Conservation (phyloP, 2,888 invertebrate species). For the Lymantria dispar region DNA sequence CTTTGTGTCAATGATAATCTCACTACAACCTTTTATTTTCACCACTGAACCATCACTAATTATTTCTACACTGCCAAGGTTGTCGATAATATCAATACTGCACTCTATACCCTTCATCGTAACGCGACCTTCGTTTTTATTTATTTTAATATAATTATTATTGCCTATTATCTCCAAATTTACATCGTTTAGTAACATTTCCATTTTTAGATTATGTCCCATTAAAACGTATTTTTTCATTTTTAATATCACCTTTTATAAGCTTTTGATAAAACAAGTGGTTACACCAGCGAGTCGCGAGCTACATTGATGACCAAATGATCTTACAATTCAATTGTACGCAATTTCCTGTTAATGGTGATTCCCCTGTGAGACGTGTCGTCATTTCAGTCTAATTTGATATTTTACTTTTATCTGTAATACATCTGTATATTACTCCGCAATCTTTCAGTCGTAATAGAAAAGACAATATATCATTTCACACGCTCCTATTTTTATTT, state of each 20-base stretch:
- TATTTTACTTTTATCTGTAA: constrained; percentile 7
- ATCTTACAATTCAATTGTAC: constrained; percentile 6
- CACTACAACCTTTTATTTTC: constrained; percentile 15
- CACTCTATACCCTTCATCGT: constrained; percentile 44
- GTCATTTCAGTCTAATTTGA: constrained; percentile 15
- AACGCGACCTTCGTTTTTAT: constrained; percentile 43
- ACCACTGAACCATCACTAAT: constrained; percentile 25
- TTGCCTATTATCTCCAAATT: constrained; percentile 45
- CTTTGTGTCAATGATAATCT: neutral
- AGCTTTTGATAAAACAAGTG: constrained; percentile 1
- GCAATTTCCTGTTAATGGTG: constrained; percentile 21
- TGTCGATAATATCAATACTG: constrained; percentile 39
- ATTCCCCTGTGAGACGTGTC: constrained; percentile 25
- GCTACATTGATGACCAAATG: constrained; percentile 18
- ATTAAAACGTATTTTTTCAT: constrained; percentile 47
- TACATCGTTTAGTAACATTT: constrained; percentile 41
- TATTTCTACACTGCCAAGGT: constrained; percentile 41
- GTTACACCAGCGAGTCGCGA: constrained; percentile 4
- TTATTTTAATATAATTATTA: constrained; percentile 46
- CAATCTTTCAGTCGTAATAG: too few species aligned
- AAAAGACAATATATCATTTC: too few species aligned
- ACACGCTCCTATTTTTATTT: too few species aligned
- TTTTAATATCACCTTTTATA: constrained; percentile 7
- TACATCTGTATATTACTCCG: neutral
- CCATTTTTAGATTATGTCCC: constrained; percentile 46